Conservation (phyloP, 2,888 invertebrate species). For the Labia minor region DNA sequence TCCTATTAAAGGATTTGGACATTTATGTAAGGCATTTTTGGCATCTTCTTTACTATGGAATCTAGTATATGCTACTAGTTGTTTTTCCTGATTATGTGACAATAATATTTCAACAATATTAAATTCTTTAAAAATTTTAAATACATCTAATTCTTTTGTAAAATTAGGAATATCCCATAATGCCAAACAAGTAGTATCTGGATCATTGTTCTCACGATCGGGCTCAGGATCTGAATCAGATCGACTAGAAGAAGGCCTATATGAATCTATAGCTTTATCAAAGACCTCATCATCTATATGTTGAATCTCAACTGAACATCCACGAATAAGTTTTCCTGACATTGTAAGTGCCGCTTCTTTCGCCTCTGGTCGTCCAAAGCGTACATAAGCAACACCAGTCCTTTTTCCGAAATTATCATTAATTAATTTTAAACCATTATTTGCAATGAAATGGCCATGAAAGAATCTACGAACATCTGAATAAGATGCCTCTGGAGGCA, state of each 20-base stretch:
- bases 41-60: neutral
- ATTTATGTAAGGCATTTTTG: neutral
- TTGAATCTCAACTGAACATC: slow-evolving; percentile 54
- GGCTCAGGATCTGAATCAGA: neutral
- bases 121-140: neutral
- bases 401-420: slow-evolving; percentile 34
- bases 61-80: neutral
- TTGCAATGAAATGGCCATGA: slow-evolving; percentile 60
- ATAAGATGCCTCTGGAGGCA: slow-evolving; percentile 62
- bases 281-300: slow-evolving; percentile 61
- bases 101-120: neutral
- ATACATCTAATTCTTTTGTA: neutral
- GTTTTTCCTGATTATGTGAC: neutral
- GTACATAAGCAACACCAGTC: slow-evolving; percentile 62
- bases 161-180: neutral
- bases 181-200: neutral
- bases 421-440: slow-evolving; percentile 69
- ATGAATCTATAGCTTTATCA: slow-evolving; percentile 62
- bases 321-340: slow-evolving; percentile 53
- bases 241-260: slow-evolving; percentile 42
- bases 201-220: neutral
- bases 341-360: slow-evolving; percentile 57
- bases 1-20: neutral
- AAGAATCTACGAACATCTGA: slow-evolving; percentile 75
- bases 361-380: slow-evolving; percentile 58